A percentile compares a stretch with the other conserved stretches of the same genome.
These are phyloP conservation scores for Oophaga pumilio DNA, from an alignment of 2,113 vertebrate species.

Conservation along the genomic window DNA sequence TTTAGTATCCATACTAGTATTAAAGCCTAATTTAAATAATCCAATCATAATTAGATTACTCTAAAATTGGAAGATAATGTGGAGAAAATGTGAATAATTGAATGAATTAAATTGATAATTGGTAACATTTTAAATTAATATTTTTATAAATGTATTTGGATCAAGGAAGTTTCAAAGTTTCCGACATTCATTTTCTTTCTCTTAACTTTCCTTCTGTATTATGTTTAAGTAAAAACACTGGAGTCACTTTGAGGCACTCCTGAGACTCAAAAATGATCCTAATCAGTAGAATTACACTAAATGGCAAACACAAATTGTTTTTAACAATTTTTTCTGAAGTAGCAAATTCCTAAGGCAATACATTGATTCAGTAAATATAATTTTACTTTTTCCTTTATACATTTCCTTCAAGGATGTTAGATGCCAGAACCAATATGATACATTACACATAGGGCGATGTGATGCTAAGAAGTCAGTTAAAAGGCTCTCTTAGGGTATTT, in stretches of 20 bases:
- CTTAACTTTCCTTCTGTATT: background rate
- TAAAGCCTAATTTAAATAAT: background rate
- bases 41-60: background rate
- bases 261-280: background rate
- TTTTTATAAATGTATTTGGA: background rate
- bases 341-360: slow-evolving; percentile 18
- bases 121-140: background rate
- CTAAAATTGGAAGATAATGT: background rate
- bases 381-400: slow-evolving; percentile 32
- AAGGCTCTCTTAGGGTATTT: background rate
- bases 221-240: background rate
- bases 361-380: slow-evolving; percentile 29
- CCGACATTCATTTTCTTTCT: background rate
- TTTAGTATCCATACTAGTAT: no score
- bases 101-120: background rate
- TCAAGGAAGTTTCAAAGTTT: background rate
- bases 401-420: slow-evolving; percentile 27
- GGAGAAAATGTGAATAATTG: background rate
- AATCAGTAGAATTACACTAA: slow-evolving; percentile 20
- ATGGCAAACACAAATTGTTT: slow-evolving; percentile 20
- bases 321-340: slow-evolving; percentile 14
- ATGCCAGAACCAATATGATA: slow-evolving; percentile 35
- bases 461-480: slow-evolving; percentile 7
- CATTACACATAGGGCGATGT: slow-evolving; percentile 33
- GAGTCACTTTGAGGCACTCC: background rate